A percentile compares a stretch with the other conserved stretches of the same genome.
phyloP scores from a whole-genome alignment of 2,797 vertebrate genomes.

The Danio jaintianensis region DNA sequence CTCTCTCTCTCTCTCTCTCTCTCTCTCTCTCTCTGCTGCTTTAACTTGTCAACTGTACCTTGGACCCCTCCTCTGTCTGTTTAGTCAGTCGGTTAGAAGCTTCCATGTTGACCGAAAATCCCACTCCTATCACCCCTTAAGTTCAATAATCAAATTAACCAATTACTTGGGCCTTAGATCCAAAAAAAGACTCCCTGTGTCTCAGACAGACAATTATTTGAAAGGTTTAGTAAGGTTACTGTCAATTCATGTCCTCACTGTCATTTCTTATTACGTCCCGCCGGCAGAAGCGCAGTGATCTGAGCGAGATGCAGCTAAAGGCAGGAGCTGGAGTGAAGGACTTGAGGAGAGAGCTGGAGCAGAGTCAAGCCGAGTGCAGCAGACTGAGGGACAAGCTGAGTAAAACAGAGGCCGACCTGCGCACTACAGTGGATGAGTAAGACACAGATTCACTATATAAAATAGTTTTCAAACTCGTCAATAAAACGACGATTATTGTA shows the following conservation, averaged over 20 bases:
- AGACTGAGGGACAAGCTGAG: slow-evolving; percentile 80
- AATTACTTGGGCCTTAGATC: slow-evolving; percentile 34
- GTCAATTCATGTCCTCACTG: slow-evolving; percentile 5
- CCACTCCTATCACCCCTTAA: slow-evolving; percentile 30
- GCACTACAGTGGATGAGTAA: slow-evolving; percentile 92
- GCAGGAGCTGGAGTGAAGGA: slow-evolving; percentile 76
- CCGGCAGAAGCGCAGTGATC: slow-evolving; percentile 80
- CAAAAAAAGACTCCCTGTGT: background rate
- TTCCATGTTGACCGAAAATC: slow-evolving; percentile 16
- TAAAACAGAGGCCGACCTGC: slow-evolving; percentile 87
- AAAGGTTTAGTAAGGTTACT: background rate
- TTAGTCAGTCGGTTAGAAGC: slow-evolving; percentile 22
- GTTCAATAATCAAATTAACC: slow-evolving; percentile 45
- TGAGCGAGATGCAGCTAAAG: slow-evolving; percentile 77
- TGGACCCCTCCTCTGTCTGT: slow-evolving; percentile 31
- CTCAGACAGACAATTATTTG: slow-evolving; percentile 1
- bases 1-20: background rate
- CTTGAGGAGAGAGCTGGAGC: slow-evolving; percentile 80
- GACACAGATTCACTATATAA: slow-evolving; percentile 58
- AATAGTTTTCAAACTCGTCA: too few species aligned
- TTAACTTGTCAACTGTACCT: slow-evolving; percentile 35
- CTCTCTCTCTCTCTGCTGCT: background rate
- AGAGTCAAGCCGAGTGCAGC: slow-evolving; percentile 78
- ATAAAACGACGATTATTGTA: too few species aligned
- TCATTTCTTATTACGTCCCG: slow-evolving; percentile 19